Base-by-base conservation (phyloP, 2,113 vertebrate genomes). In the Cygnus buccinator region DNA sequence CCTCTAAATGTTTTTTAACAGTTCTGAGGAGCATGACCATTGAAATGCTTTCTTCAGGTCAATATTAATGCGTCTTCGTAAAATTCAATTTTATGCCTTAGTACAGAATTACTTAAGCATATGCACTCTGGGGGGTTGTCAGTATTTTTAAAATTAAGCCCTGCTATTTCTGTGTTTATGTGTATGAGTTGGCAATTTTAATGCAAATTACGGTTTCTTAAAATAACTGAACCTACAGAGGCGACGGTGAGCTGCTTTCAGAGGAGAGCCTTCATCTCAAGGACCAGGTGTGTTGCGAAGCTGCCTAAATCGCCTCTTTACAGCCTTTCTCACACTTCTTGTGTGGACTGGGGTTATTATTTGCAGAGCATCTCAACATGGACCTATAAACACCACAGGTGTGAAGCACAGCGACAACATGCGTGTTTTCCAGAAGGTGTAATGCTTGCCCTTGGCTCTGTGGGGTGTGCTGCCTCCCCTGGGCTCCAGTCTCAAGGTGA, bases 121-220 rank as follows among this genome's bases (percentile, higher is more conserved):
- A 25, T 63, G 21, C 26, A 1, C 80, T 55, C 73, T 7, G 43
- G 71, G 91, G 88, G 78, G 21, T 10, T 84, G 77, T 75, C 84
- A 59, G 84, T 65, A 46, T 35, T 93, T 89, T 87, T 28, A 65
- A 79, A 91, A 79, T 41, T 37, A 90, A 94, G 48, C 78, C 39
- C 48, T 52, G 84, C 93, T 97, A 91, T 96, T 95, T 93, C 80
- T 84, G 80, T 50, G 39, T 39, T 92, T 77, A 68, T 83, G 89
- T 84, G 37, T 90, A 46, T 26, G 57, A 92, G 91, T 16, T 87
- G 93, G 86, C 91, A 78, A 89, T 95, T 96, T 93, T 95, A 75
- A 96, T 89, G 91, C 91, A 97, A 95, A 96, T 95, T 57, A 76
- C 1, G 13, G 93, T 59, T 63, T 89, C 94, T 84, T 89, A 94